Percentiles rank a stretch among this genome's conserved stretches.
phyloP scores from a whole-genome alignment of 2,888 invertebrate genomes.

The Theodoxus fluviatilis region DNA sequence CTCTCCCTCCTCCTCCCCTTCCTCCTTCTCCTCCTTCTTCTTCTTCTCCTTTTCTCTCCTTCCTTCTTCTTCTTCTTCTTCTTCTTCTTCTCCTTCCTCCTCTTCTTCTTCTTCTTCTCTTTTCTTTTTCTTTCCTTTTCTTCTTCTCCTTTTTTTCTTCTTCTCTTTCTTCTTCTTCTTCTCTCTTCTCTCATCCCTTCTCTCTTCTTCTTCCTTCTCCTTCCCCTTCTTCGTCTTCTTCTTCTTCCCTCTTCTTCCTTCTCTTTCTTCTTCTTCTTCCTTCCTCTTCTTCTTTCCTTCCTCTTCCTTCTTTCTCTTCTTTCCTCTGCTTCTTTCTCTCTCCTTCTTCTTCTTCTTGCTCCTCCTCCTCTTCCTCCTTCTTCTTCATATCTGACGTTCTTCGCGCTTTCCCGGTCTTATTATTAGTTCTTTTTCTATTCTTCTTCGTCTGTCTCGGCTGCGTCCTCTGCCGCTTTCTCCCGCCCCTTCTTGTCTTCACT shows the following conservation, averaged over 20 bases:
- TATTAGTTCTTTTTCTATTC: background rate
- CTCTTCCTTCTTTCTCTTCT: constrained; percentile 15
- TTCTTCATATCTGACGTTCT: background rate
- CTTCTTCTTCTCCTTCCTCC: too few relatives aligned
- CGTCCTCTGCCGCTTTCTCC: background rate
- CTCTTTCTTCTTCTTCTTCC: constrained; percentile 19
- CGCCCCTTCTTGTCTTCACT: background rate
- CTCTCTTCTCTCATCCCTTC: too few relatives aligned
- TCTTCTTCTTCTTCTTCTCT: too few relatives aligned
- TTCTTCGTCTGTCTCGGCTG: background rate
- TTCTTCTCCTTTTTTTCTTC: too few relatives aligned
- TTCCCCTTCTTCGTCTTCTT: constrained; percentile 24
- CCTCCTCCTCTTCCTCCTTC: constrained; percentile 11
- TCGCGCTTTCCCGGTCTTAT: too few relatives aligned
- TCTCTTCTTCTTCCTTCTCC: background rate
- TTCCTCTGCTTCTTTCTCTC: constrained; percentile 10
- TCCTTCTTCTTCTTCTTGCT: constrained; percentile 18
- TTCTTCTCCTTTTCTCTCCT: too few relatives aligned
- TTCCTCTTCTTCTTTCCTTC: constrained; percentile 20
- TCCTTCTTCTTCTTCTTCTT: too few relatives aligned
- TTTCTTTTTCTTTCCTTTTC: too few relatives aligned
- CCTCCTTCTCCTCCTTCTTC: too few relatives aligned
- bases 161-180: too few relatives aligned
- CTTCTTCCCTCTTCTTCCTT: constrained; percentile 23
- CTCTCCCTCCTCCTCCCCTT: too few relatives aligned